Evolutionary conservation across 1,140 invertebrate species (phyloP), one percentile per base, ranked within the genome.

Genomic region (Diachasmimorpha longicaudata): DNA sequence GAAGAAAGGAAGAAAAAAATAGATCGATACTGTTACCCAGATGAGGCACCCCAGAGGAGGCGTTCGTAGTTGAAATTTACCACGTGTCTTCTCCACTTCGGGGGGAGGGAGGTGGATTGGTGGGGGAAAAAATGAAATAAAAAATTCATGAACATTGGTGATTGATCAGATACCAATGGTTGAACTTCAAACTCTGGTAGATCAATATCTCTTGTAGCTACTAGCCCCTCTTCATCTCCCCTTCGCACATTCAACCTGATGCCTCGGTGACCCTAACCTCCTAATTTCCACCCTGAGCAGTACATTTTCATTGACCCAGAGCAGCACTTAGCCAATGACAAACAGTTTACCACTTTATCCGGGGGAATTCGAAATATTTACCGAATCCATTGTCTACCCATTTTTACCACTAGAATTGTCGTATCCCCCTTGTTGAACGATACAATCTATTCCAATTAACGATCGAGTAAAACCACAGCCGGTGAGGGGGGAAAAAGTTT

Each of bases 191-290:
- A 70, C 68, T 72, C 52, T 44, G 55, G 67, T 25, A 71, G 76
- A 77, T 77, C 76, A 77, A 77, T 77, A 77, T 77, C 76, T 73
- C 63, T 69, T 77, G 71, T 16, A 74, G 39, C 39, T 11, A 42
- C 13, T 4, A 4, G 66, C 71, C 58, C 44, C 63, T 19, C 25
- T 58, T 68, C 25, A 66, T 14, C 36, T 37, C 67, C 42, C 42
- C 16, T 25, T 31, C 25, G 19, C 70, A 23, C 31, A 42, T 6
- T 46, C 37, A 36, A 8, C 39, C 72, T 25, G n/a, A 48, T 16
- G 31, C 37, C 55, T 58, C 66, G 21, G 19, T 76, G 42, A 63
- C 69, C 70, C 42, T 76, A 68, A 44, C 46, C 42, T 39, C 13
- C 75, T 58, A 37, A 52, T 21, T 23, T 25, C 46, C 42, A 11